phyloP scores from a whole-genome alignment of 2,113 vertebrate genomes.

The Guaruba guarouba region DNA sequence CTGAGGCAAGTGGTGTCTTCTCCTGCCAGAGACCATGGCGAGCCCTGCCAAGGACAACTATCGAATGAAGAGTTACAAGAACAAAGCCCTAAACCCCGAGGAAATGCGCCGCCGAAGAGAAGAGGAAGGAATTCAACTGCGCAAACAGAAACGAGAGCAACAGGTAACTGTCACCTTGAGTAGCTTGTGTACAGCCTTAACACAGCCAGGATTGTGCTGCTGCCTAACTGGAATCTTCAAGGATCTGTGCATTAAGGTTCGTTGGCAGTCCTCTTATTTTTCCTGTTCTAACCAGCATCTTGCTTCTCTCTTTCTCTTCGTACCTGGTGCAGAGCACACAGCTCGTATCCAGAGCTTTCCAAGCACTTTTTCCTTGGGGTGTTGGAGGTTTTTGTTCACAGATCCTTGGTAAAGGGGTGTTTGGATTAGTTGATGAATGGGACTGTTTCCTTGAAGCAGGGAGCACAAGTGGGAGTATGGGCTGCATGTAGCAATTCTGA shows the following conservation, averaged over 20 bases:
- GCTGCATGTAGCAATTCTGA: background rate
- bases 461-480: background rate
- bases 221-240: background rate
- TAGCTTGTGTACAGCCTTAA: background rate
- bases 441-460: background rate
- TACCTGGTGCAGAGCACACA: background rate
- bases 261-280: background rate
- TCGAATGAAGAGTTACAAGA: conserved; percentile 99
- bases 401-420: background rate
- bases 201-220: background rate
- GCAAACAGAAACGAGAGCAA: conserved; percentile 97
- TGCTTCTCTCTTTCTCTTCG: background rate
- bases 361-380: background rate
- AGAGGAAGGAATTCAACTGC: conserved; percentile 95
- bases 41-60: conserved; percentile 93
- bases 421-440: background rate
- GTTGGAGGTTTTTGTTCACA: background rate
- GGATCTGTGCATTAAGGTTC: background rate
- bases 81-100: conserved; percentile 96
- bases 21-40: conserved; percentile 86
- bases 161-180: conserved; percentile 79
- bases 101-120: conserved; percentile 96
- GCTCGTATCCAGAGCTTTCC: background rate
- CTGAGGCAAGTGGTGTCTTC: background rate
- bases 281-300: background rate